These are phyloP conservation scores for Pterophyllum scalare DNA, from an alignment of 2,113 vertebrate species.

Conservation along the genomic window DNA sequence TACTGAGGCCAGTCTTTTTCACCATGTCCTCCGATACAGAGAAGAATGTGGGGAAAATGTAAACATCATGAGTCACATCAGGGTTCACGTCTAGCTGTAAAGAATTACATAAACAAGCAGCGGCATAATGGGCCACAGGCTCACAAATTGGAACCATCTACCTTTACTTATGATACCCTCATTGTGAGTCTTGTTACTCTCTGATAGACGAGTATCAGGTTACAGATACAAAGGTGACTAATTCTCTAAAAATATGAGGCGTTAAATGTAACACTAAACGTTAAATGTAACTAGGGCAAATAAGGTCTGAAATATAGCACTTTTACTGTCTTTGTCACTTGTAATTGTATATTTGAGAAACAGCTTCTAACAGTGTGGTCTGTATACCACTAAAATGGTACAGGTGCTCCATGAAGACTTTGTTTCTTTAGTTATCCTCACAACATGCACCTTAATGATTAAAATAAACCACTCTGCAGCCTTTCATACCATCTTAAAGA, in stretches of 20 bases:
- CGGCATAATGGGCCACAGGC: conserved; percentile 35
- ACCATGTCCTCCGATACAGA: background rate
- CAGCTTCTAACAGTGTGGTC: background rate
- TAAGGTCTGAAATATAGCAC: conserved; percentile 33
- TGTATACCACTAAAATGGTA: background rate
- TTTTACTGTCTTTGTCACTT: background rate
- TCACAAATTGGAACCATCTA: conserved; percentile 47
- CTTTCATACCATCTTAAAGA: background rate
- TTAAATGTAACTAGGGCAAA: conserved; percentile 15
- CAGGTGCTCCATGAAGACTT: background rate
- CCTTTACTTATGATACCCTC: conserved; percentile 34
- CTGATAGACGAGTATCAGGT: conserved; percentile 43
- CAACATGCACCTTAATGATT: background rate
- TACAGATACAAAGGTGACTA: conserved; percentile 40
- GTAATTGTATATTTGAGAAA: conserved; percentile 1
- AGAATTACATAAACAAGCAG: conserved; percentile 15
- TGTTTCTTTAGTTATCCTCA: background rate
- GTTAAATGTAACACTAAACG: conserved; percentile 15
- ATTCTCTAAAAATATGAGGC: conserved; percentile 19
- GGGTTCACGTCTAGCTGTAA: conserved; percentile 35
- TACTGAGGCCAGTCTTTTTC: background rate
- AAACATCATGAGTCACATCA: conserved; percentile 64
- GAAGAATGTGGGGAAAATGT: conserved; percentile 61
- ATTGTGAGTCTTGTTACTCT: conserved; percentile 17
- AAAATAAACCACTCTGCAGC: background rate